These are phyloP conservation scores for Nanorana parkeri DNA, from an alignment of 2,113 vertebrate genomes.

Conservation along the genomic window DNA sequence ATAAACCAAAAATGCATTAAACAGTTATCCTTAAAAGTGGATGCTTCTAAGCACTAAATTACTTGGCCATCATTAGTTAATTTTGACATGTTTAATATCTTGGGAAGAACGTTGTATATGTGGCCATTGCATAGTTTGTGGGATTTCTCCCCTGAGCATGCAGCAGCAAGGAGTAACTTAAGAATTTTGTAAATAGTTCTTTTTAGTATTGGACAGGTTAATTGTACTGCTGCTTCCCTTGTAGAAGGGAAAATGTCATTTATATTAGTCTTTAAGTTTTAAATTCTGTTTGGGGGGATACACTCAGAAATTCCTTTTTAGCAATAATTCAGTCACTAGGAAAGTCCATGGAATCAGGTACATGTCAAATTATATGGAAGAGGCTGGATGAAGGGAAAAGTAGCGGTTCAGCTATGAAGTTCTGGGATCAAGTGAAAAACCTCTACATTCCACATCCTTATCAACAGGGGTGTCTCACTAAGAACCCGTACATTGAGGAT, in stretches of 20 bases:
- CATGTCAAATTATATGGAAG: not conserved
- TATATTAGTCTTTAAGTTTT: constrained; percentile 5
- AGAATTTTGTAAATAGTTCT: constrained; percentile 34
- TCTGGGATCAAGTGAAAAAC: too few relatives aligned
- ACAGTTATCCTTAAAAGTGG: constrained; percentile 45
- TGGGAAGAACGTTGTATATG: constrained; percentile 8
- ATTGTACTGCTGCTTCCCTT: constrained; percentile 7
- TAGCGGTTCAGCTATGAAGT: too few relatives aligned
- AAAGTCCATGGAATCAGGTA: not conserved
- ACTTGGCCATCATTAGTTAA: constrained; percentile 42
- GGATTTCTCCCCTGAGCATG: constrained; percentile 14
- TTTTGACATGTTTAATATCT: constrained; percentile 44
- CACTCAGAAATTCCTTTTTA: not conserved
- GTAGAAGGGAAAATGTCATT: not conserved
- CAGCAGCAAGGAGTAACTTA: constrained; percentile 27
- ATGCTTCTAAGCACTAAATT: constrained; percentile 44
- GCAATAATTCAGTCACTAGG: constrained; percentile 8
- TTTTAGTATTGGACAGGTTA: constrained; percentile 27
- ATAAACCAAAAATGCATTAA: constrained; percentile 44
- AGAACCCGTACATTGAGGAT: too few relatives aligned
- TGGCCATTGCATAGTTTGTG: constrained; percentile 23
- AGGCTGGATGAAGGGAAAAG: not conserved
- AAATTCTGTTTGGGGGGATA: not conserved
- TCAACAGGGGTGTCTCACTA: too few relatives aligned
- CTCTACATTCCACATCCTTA: too few relatives aligned